These are phyloP conservation scores for Epinephelus moara DNA, from an alignment of 2,113 vertebrate genomes.

Conservation along the genomic window DNA sequence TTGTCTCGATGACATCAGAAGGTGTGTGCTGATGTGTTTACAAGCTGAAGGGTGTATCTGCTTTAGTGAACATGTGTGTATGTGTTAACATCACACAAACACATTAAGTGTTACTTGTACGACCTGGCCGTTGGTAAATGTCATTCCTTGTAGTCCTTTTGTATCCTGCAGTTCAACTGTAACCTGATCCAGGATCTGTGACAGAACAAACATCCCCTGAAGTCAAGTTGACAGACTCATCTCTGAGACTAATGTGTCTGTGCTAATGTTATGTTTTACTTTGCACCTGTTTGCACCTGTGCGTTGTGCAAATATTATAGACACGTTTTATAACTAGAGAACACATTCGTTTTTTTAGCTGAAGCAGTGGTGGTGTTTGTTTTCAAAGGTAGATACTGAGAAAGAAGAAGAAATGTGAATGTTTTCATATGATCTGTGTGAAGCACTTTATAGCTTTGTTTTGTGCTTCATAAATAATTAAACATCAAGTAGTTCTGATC, in stretches of 20 bases:
- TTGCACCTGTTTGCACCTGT: neutral
- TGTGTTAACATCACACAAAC: neutral
- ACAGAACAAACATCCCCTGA: neutral
- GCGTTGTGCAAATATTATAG: neutral
- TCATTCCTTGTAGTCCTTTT: neutral
- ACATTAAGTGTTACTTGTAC: neutral
- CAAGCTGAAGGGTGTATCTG: neutral
- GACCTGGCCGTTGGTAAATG: neutral
- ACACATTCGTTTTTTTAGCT: neutral
- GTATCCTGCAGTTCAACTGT: neutral
- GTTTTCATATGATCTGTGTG: neutral
- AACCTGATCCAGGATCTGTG: neutral
- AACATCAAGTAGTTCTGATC: too few relatives aligned
- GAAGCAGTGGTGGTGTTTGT: neutral
- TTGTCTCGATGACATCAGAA: neutral
- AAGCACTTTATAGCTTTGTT: neutral
- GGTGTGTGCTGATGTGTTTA: neutral
- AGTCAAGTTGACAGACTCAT: neutral
- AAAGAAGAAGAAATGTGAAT: neutral
- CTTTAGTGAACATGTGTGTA: neutral
- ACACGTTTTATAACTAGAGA: neutral
- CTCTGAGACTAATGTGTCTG: neutral
- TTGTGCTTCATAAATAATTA: neutral
- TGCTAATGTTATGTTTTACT: neutral
- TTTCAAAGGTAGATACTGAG: neutral